These are phyloP conservation scores for Erebia aethiops DNA, from an alignment of 2,888 invertebrate species.

Conservation along the genomic window DNA sequence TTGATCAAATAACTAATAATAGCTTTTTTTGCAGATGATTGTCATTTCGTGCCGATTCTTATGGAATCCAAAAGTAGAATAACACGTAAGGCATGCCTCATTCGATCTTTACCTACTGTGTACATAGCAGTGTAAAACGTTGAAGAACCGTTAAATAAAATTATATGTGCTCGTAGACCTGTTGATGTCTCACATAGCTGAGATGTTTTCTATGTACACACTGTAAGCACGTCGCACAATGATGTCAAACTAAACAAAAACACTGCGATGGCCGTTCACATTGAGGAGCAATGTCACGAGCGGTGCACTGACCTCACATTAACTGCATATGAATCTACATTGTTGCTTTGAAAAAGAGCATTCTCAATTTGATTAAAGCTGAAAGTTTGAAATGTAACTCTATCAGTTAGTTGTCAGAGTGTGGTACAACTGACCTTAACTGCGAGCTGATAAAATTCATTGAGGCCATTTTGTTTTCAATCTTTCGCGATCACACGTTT, in stretches of 20 bases:
- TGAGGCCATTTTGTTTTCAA: too few relatives aligned
- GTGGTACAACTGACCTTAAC: too few relatives aligned
- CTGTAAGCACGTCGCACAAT: neutral
- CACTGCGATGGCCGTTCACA: constrained; percentile 30
- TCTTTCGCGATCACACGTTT: too few relatives aligned
- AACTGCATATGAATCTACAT: neutral
- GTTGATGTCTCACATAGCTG: neutral
- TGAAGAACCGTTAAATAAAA: constrained; percentile 3
- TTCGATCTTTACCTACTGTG: neutral
- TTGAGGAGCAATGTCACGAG: constrained; percentile 33
- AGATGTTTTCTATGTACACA: neutral
- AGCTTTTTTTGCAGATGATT: too few relatives aligned
- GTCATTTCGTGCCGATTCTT: too few relatives aligned
- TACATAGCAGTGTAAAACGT: neutral
- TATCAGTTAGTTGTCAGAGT: too few relatives aligned
- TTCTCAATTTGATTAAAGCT: neutral
- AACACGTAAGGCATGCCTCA: too few relatives aligned
- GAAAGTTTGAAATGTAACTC: too few relatives aligned
- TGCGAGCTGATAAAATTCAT: too few relatives aligned
- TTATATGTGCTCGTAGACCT: neutral
- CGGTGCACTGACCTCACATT: constrained; percentile 23
- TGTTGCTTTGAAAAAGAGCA: neutral
- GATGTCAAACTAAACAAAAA: constrained; percentile 16
- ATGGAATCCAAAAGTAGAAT: too few relatives aligned
- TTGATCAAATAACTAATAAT: too few relatives aligned